Evolutionary conservation across 2,113 vertebrate genomes (phyloP), one percentile per base, ranked within the genome.

Genomic region (Stercorarius parasiticus): DNA sequence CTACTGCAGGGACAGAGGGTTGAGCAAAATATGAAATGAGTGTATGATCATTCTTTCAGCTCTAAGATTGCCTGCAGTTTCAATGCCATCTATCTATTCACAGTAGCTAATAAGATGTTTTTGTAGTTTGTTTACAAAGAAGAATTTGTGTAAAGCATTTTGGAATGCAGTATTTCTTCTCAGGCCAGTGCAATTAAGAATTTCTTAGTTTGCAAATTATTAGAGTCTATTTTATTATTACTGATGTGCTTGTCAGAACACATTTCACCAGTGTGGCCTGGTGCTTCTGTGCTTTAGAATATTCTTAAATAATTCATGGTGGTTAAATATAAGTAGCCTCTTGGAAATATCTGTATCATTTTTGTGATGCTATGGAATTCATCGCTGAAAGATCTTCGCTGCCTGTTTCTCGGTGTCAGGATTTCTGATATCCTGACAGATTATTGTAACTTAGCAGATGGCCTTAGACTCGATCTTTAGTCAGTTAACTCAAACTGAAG

Each of bases 361-460:
- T 69, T 47, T 69, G 69, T 36, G 15, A 66, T 59, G 78, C 45
- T 58, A n/a, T 50, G 89, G 32, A 82, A 64, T 43, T 86, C 5
- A 40, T 73, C 11, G 34, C 58, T 26, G 59, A 76, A 92, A 67
- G 62, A 29, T 82, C 40, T 96, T 94, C 92, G 78, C 82, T 93
- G 78, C 86, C 85, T 67, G 80, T 95, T 95, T 97, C 67, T 88
- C 78, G 86, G 55, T 49, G 66, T 94, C 82, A 66, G 49, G 91
- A 97, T 93, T 97, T 98, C 85, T 92, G 96, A 97, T 90, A 98
- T 87, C 95, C 92, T 97, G 86, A 95, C 87, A 97, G 97, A 98
- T 98, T 98, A 98, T 93, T 98, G 90, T 95, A 90, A 95, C 25
- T 96, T 90, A 94, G 93, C 98, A 98, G 98, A 98, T 99, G 98